Base-by-base conservation (phyloP, 2,888 invertebrate genomes). In the Aelia acuminata region DNA sequence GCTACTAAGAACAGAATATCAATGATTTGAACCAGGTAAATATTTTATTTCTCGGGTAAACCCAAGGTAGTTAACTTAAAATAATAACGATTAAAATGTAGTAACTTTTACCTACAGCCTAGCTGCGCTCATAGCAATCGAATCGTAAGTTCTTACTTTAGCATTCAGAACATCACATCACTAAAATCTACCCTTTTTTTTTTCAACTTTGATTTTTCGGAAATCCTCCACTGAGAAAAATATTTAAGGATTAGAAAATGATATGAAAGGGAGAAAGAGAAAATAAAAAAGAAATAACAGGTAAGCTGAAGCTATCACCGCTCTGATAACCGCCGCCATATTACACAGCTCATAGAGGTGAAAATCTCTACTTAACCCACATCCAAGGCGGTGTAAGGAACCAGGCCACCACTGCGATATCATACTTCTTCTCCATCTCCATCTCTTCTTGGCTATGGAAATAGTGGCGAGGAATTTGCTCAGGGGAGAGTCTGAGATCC, bases 301-400 rank as follows among this genome's bases (percentile, higher is more conserved):
- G 43, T 80, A 80, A 80, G 80, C 80, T 43, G 43, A 22, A 3
- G 10, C 80, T 80, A 43, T 80, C 80, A n/a, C 43, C 80, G 80
- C 80, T 80, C 80, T 80, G 80, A 80, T 80, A 80, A 80, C 80
- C 20, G 80, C 43, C 80, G 80, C n/a, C 80, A 43, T 80, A 80
- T 80, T 80, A 80, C 80, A 80, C 80, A 80, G 80, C 80, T 47
- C 80, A 47, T 80, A 80, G 80, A 80, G 43, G 80, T 80, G 80
- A 80, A 80, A 80, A 80, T 80, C 80, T 80, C 43, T 80, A 80
- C 80, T 80, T 80, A 80, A 80, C 80, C 80, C 43, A 80, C 80
- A 80, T 80, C 80, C 43, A 75, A 75, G 22, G 35, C 20, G 3
- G 7, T 1, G 7, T 22, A 18, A 43, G 43, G 80, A 80, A 80